Percentiles rank a stretch among this genome's conserved stretches.
Conservation (phyloP, 2,888 invertebrate genomes). For the Sisyra nigra region DNA sequence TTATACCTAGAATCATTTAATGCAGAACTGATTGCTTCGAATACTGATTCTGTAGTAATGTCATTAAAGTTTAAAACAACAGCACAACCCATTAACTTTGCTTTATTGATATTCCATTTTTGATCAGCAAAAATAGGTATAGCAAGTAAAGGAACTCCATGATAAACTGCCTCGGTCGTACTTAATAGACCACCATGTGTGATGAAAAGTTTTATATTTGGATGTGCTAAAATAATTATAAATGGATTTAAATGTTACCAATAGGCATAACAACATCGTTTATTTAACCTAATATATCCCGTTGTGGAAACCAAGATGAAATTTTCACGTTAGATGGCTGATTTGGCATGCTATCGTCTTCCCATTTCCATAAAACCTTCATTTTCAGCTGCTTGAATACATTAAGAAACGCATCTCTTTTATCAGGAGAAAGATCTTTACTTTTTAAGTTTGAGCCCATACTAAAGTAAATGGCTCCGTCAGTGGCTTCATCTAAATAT, state of each 20-base stretch:
- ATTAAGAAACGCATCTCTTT: conserved; percentile 10
- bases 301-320: conserved; percentile 28
- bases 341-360: conserved; percentile 22
- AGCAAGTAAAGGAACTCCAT: conserved; percentile 1
- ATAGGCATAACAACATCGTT: not conserved
- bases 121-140: conserved; percentile 4
- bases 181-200: conserved; percentile 5
- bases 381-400: conserved; percentile 9
- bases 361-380: conserved; percentile 34
- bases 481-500: conserved; percentile 18
- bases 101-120: not conserved
- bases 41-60: not conserved
- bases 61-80: not conserved
- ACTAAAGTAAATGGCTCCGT: conserved; percentile 23
- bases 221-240: conserved; percentile 2
- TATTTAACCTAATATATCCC: conserved; percentile 19
- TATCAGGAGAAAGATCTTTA: conserved; percentile 16
- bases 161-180: not conserved
- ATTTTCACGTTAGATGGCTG: conserved; percentile 26
- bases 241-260: too few species aligned
- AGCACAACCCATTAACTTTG: not conserved
- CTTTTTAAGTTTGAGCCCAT: conserved; percentile 22
- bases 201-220: conserved; percentile 3
- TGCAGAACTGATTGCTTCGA: not conserved
- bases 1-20: not conserved